Conservation (phyloP, 2,888 invertebrate genomes). For the Eupithecia abbreviata region DNA sequence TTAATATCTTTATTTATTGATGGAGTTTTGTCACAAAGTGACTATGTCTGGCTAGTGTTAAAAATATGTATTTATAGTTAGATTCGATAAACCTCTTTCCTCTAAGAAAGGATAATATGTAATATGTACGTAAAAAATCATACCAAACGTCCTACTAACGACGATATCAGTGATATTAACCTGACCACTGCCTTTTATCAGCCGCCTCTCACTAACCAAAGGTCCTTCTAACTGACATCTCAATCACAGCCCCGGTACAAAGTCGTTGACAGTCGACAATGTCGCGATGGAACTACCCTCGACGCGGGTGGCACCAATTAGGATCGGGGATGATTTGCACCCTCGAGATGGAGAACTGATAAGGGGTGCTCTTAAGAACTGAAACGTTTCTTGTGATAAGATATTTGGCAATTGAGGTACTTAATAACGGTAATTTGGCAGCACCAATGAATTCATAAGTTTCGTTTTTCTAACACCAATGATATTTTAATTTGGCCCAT, state of each 20-base stretch:
- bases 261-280: constrained; percentile 47
- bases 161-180: neutral
- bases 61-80: too few relatives aligned
- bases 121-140: neutral
- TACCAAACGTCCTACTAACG: neutral
- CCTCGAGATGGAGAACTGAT: constrained; percentile 19
- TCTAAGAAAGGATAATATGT: neutral
- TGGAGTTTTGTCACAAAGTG: too few relatives aligned
- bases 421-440: neutral
- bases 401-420: neutral
- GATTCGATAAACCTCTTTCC: neutral
- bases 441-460: neutral
- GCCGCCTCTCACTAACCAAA: neutral
- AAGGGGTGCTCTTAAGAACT: constrained; percentile 11
- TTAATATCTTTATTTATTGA: too few relatives aligned
- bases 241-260: constrained; percentile 14
- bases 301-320: constrained; percentile 61
- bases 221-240: constrained; percentile 18
- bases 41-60: too few relatives aligned
- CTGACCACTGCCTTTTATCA: neutral
- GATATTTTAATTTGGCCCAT: neutral
- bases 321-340: constrained; percentile 50
- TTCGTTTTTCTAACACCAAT: neutral
- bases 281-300: constrained; percentile 41
- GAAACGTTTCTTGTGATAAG: neutral